Conservation (phyloP, 2,888 invertebrate genomes). For the Myopa tessellatipennis region DNA sequence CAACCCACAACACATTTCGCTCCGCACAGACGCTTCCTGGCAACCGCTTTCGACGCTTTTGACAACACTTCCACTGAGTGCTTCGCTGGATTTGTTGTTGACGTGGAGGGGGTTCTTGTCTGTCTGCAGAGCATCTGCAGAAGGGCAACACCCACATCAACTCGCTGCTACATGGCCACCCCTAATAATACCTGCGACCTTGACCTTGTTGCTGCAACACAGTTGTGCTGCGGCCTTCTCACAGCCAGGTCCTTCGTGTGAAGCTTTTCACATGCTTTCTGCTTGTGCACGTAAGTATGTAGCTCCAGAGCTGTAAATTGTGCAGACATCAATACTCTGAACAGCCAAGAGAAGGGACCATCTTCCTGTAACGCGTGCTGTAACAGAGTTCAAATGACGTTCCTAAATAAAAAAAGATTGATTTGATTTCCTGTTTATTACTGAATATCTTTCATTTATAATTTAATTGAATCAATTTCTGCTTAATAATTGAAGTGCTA, state of each 20-base stretch:
- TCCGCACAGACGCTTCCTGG: not conserved
- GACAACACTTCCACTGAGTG: not conserved
- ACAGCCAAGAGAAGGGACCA: no score
- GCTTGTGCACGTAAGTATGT: not conserved
- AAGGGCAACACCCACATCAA: not conserved
- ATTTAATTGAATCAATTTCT: no score
- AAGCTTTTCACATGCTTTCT: slow-evolving; percentile 12
- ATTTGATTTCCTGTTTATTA: no score
- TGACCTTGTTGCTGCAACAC: slow-evolving; percentile 45
- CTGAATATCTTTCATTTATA: no score
- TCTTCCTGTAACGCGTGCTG: no score
- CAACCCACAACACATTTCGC: not conserved
- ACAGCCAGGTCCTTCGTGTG: slow-evolving; percentile 9
- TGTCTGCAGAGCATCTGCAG: not conserved
- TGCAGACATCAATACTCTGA: not conserved
- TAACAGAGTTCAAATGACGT: no score
- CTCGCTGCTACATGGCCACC: slow-evolving; percentile 36
- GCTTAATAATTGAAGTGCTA: no score
- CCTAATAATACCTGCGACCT: slow-evolving; percentile 45
- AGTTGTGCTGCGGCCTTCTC: not conserved
- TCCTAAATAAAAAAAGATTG: no score
- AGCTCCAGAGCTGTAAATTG: not conserved
- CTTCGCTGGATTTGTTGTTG: not conserved
- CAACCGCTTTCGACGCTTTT: not conserved
- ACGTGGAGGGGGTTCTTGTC: not conserved